phyloP scores from a whole-genome alignment of 2,113 vertebrate species.

The Sinocyclocheilus anshuiensis region DNA sequence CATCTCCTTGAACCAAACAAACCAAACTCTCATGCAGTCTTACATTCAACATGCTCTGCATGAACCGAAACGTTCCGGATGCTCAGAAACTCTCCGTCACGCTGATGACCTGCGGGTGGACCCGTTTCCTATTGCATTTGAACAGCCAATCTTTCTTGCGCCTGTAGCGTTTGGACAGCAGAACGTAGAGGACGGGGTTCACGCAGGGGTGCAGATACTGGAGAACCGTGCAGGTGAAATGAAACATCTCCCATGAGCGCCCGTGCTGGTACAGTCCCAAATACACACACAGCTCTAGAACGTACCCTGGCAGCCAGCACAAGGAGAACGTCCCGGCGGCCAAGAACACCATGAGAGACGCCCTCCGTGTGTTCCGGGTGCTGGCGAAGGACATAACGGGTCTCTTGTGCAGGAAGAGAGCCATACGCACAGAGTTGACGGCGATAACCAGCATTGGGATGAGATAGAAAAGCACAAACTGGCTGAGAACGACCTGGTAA shows the following conservation, averaged over 20 bases:
- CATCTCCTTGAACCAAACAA: neutral
- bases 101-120: slow-evolving; percentile 64
- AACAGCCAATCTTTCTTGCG: slow-evolving; percentile 66
- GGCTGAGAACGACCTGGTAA: slow-evolving; percentile 72
- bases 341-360: slow-evolving; percentile 76
- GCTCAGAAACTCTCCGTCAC: slow-evolving; percentile 67
- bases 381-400: slow-evolving; percentile 72
- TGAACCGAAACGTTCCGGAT: neutral
- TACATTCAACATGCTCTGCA: neutral
- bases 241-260: slow-evolving; percentile 70
- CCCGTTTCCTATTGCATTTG: slow-evolving; percentile 66
- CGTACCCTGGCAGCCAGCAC: slow-evolving; percentile 76
- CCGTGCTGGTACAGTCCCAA: slow-evolving; percentile 70
- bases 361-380: slow-evolving; percentile 71
- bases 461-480: slow-evolving; percentile 77
- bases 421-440: slow-evolving; percentile 73
- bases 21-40: neutral
- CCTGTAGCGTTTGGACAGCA: slow-evolving; percentile 71
- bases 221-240: slow-evolving; percentile 71
- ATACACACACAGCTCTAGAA: slow-evolving; percentile 74
- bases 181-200: slow-evolving; percentile 70
- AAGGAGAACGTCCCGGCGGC: slow-evolving; percentile 73
- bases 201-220: slow-evolving; percentile 74
- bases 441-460: slow-evolving; percentile 74
- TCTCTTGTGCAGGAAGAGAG: slow-evolving; percentile 74